Percentiles rank a stretch among this genome's conserved stretches.
These are phyloP conservation scores for Hirtodrosophila alboralis DNA, from an alignment of 2,888 invertebrate species.

Conservation along the genomic window DNA sequence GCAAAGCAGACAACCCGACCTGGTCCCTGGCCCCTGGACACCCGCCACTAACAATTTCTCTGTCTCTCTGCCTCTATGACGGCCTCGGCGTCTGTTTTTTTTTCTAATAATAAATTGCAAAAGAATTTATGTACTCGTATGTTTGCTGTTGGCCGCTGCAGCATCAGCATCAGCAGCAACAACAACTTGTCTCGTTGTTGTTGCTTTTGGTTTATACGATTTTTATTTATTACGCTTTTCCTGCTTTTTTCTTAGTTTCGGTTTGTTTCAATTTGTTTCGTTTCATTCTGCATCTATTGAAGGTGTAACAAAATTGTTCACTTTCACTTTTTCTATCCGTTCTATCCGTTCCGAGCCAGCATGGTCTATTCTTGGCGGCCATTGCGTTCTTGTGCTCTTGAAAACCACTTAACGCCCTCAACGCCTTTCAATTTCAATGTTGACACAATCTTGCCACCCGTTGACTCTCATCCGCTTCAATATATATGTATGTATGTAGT, in stretches of 20 bases:
- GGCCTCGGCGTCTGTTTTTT: slow-evolving; percentile 66
- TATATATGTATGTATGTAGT: slow-evolving; percentile 10
- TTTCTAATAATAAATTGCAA: slow-evolving; percentile 76
- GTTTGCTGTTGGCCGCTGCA: slow-evolving; percentile 52
- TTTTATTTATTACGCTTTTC: slow-evolving; percentile 51
- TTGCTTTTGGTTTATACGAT: slow-evolving; percentile 22
- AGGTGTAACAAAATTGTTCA: slow-evolving; percentile 49
- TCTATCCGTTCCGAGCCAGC: too few species aligned
- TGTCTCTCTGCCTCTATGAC: slow-evolving; percentile 10
- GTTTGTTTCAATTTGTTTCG: slow-evolving; percentile 14
- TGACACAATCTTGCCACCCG: slow-evolving; percentile 24
- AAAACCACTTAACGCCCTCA: slow-evolving; percentile 30
- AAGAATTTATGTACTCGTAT: slow-evolving; percentile 67
- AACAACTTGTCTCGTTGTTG: slow-evolving; percentile 27
- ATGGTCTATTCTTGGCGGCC: slow-evolving; percentile 10
- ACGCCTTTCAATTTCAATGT: slow-evolving; percentile 36
- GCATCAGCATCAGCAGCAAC: slow-evolving; percentile 33
- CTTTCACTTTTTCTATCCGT: slow-evolving; percentile 55
- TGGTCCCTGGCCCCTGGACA: slow-evolving; percentile 10
- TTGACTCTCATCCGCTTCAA: slow-evolving; percentile 44
- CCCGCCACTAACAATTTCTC: not conserved
- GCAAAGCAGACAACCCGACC: not conserved
- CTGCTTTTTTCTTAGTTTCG: slow-evolving; percentile 36
- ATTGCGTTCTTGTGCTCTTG: slow-evolving; percentile 8
- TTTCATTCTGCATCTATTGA: slow-evolving; percentile 25